A percentile compares a stretch with the other conserved stretches of the same genome.
Conservation (phyloP, 2,113 vertebrate genomes). For the Pluvialis apricaria region DNA sequence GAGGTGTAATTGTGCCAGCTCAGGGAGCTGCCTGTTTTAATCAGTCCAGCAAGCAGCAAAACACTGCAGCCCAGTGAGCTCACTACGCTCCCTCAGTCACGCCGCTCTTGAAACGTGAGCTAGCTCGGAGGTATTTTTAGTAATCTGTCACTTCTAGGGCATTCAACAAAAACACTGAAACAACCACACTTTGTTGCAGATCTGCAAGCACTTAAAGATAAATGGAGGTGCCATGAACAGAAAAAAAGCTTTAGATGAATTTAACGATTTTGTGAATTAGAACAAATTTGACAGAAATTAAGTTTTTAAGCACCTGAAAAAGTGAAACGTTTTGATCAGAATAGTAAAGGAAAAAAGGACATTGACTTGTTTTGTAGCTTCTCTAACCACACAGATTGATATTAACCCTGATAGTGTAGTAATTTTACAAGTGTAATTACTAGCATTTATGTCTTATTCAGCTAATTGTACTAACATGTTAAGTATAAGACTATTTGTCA, state of each 20-base stretch:
- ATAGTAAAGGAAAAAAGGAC: fast-evolving
- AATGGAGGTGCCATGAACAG: neutral
- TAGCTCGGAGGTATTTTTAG: slow-evolving; percentile 25
- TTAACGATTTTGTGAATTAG: neutral
- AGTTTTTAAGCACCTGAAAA: neutral
- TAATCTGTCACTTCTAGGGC: neutral
- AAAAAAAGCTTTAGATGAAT: neutral
- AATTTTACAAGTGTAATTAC: neutral
- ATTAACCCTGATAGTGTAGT: neutral
- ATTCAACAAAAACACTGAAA: neutral
- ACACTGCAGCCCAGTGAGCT: neutral
- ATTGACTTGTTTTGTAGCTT: neutral
- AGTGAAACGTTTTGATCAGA: neutral
- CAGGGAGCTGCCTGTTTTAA: neutral
- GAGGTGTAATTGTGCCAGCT: neutral
- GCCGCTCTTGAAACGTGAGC: slow-evolving; percentile 3
- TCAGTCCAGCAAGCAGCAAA: neutral
- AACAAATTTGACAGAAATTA: neutral
- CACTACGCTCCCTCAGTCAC: neutral
- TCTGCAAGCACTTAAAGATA: neutral
- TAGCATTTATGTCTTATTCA: neutral
- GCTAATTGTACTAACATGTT: neutral
- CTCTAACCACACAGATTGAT: neutral
- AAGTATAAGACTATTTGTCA: neutral
- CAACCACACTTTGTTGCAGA: neutral